A percentile compares a stretch with the other conserved stretches of the same genome.
phyloP scores from a whole-genome alignment of 2,113 vertebrate genomes.

The Phaethon lepturus region DNA sequence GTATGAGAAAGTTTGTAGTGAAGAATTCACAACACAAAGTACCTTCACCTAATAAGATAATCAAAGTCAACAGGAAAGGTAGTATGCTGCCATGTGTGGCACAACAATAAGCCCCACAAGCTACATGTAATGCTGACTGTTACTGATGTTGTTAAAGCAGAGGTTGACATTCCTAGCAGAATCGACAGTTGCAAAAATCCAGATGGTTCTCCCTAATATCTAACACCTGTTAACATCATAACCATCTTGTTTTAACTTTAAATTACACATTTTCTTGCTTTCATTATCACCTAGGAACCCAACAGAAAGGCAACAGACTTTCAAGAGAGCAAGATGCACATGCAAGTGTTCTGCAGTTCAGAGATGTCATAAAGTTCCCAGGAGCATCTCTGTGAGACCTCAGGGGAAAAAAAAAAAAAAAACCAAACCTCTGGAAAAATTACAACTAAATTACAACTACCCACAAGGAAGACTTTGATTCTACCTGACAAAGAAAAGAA shows the following conservation, averaged over 20 bases:
- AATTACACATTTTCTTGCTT: not conserved
- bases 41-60: not conserved
- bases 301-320: not conserved
- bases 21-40: not conserved
- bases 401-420: not conserved
- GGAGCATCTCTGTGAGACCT: not conserved
- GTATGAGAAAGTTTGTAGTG: not conserved
- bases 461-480: not conserved
- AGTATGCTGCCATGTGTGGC: not conserved
- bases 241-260: not conserved
- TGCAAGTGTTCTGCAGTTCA: not conserved
- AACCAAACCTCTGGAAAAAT: not conserved
- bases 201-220: not conserved
- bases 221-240: not conserved
- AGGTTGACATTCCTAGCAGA: not conserved
- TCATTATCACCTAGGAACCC: not conserved
- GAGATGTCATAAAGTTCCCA: not conserved
- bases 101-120: not conserved
- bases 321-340: not conserved
- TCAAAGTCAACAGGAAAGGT: not conserved
- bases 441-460: not conserved
- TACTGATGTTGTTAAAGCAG: not conserved
- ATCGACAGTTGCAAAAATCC: not conserved
- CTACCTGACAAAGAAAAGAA: not conserved
- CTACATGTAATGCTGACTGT: not conserved